phyloP scores from a whole-genome alignment of 2,113 vertebrate genomes.

The Sinocyclocheilus anshuiensis region DNA sequence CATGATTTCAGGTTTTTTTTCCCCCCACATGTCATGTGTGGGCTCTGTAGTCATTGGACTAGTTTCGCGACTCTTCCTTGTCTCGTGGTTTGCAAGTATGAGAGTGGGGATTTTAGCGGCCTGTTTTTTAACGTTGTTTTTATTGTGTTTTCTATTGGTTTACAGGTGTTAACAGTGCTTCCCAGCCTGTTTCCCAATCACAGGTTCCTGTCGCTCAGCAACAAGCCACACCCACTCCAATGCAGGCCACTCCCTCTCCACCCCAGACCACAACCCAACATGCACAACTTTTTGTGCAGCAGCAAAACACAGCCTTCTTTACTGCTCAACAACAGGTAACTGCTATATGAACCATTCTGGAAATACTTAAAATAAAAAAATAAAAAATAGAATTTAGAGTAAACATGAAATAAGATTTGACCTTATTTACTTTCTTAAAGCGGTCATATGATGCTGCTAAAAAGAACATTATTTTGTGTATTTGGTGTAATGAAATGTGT shows the following conservation, averaged over 20 bases:
- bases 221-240: conserved; percentile 66
- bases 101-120: not conserved
- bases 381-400: not conserved
- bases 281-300: conserved; percentile 88
- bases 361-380: not conserved
- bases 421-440: not conserved
- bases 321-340: conserved; percentile 69
- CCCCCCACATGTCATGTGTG: not conserved
- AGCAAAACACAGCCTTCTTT: conserved; percentile 69
- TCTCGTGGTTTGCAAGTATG: not conserved
- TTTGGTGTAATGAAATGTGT: too few species aligned
- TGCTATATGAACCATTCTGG: not conserved
- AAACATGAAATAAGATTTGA: not conserved
- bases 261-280: conserved; percentile 85
- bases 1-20: not conserved
- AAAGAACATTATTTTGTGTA: too few species aligned
- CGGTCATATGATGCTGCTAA: too few species aligned
- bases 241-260: conserved; percentile 72
- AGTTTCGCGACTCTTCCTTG: not conserved
- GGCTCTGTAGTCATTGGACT: not conserved
- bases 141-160: conserved; percentile 16
- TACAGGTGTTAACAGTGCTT: conserved; percentile 54
- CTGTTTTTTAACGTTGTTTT: not conserved
- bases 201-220: conserved; percentile 71
- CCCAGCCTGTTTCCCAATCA: conserved; percentile 65